Evolutionary conservation across 92 coral and sea anemone genomes (phyloP).

Genomic region (Zoanthus sociatus): DNA sequence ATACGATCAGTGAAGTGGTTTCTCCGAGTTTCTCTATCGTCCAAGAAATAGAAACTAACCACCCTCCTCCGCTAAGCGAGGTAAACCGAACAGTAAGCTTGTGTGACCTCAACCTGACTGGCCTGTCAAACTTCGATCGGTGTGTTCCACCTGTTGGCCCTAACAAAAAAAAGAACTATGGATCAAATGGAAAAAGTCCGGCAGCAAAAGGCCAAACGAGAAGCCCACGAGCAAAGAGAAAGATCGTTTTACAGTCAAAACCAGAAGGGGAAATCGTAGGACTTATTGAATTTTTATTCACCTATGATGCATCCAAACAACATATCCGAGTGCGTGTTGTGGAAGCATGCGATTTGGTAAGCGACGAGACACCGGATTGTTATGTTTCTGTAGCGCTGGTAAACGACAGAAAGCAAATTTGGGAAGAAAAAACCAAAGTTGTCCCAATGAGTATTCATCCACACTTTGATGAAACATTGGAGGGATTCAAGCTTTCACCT

Average conservation of each 20-base stretch:
- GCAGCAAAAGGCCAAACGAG: not conserved
- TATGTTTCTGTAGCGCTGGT: constrained; percentile 33
- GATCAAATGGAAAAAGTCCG: constrained; percentile 39
- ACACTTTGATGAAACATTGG: constrained; percentile 79
- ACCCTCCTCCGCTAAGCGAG: not conserved
- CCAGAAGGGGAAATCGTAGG: constrained; percentile 36
- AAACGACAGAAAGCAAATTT: constrained; percentile 28
- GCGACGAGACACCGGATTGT: constrained; percentile 27
- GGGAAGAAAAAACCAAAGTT: constrained; percentile 26
- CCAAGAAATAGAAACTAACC: constrained; percentile 5
- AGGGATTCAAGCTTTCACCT: constrained; percentile 65
- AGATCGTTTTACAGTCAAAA: constrained; percentile 19
- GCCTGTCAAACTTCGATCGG: constrained; percentile 7
- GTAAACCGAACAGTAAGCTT: constrained; percentile 19
- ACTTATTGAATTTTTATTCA: constrained; percentile 18
- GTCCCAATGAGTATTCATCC: constrained; percentile 68
- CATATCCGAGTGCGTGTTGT: not conserved
- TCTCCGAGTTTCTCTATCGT: constrained; percentile 17
- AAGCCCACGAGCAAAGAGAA: constrained; percentile 21
- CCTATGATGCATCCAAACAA: constrained; percentile 29
- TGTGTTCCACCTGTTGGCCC: not conserved
- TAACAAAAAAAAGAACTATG: not conserved
- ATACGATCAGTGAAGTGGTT: constrained; percentile 8
- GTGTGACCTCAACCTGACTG: constrained; percentile 39
- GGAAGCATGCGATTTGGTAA: constrained; percentile 7